These are phyloP conservation scores for Cryptotermes secundus DNA, from an alignment of 1,140 invertebrate genomes.

Conservation along the genomic window DNA sequence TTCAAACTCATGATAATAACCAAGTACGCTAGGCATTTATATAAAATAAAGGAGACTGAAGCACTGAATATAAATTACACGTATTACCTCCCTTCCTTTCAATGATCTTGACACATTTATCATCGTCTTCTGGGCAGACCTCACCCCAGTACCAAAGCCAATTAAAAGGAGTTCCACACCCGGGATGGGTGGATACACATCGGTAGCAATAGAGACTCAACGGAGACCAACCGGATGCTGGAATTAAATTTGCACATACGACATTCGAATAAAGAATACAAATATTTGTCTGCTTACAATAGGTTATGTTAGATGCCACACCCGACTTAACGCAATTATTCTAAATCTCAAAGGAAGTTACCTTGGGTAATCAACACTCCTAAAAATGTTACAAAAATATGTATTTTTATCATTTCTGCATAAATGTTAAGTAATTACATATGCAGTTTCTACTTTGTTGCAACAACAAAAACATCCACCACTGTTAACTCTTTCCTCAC, in stretches of 20 bases:
- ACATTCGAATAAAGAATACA: neutral
- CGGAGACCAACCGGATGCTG: constrained; percentile 23
- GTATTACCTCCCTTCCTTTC: constrained; percentile 78
- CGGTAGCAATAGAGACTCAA: constrained; percentile 66
- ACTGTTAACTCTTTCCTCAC: too few species aligned
- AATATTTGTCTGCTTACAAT: neutral
- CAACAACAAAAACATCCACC: too few species aligned
- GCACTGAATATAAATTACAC: neutral
- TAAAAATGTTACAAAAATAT: neutral
- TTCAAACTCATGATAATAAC: too few species aligned
- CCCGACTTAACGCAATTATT: neutral
- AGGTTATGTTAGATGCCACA: neutral
- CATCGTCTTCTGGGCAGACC: constrained; percentile 76
- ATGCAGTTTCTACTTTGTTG: too few species aligned
- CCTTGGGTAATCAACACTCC: neutral
- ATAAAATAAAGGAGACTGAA: neutral
- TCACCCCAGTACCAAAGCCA: constrained; percentile 75
- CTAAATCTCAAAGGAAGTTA: neutral
- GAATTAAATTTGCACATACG: neutral
- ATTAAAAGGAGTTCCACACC: constrained; percentile 81
- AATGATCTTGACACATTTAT: constrained; percentile 88
- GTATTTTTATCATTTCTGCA: neutral
- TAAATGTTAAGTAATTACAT: neutral
- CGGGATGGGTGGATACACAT: constrained; percentile 85
- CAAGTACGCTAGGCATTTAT: too few species aligned